phyloP scores from a whole-genome alignment of 2,113 vertebrate species.

The Podarcis muralis region DNA sequence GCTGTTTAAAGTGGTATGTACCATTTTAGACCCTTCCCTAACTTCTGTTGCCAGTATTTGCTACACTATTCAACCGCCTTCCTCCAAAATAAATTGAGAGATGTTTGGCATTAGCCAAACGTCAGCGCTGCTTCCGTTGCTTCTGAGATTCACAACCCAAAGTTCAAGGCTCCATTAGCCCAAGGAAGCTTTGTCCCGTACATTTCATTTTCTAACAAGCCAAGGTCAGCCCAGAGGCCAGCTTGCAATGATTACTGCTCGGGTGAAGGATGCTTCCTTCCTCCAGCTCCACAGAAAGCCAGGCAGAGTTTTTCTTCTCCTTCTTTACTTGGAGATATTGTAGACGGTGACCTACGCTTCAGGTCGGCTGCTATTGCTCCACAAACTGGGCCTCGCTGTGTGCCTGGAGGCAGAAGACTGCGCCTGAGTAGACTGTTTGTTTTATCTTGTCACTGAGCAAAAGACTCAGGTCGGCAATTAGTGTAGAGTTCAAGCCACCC shows the following conservation, averaged over 20 bases:
- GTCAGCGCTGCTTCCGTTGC: background rate
- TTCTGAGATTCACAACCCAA: constrained; percentile 4
- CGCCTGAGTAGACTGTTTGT: background rate
- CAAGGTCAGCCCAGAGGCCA: background rate
- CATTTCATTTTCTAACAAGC: constrained; percentile 17
- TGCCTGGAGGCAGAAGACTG: constrained; percentile 1
- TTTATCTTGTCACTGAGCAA: background rate
- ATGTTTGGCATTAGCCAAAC: background rate
- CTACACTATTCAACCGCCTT: background rate
- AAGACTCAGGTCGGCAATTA: background rate
- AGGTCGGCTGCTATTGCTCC: constrained; percentile 7
- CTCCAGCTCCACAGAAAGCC: constrained; percentile 8
- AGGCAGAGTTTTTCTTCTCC: background rate
- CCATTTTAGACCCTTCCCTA: background rate
- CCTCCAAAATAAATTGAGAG: background rate
- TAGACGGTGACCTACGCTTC: background rate
- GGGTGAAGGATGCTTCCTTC: background rate
- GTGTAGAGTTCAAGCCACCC: background rate
- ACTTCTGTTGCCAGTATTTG: too few species aligned
- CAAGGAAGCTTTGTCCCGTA: background rate
- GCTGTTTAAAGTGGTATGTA: too few species aligned
- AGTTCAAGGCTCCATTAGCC: constrained; percentile 3
- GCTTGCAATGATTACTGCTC: background rate
- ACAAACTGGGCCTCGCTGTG: background rate
- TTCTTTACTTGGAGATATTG: background rate